Percentiles rank a stretch among this genome's conserved stretches.
phyloP scores from a whole-genome alignment of 2,888 invertebrate species.

The Charanyca ferruginea region DNA sequence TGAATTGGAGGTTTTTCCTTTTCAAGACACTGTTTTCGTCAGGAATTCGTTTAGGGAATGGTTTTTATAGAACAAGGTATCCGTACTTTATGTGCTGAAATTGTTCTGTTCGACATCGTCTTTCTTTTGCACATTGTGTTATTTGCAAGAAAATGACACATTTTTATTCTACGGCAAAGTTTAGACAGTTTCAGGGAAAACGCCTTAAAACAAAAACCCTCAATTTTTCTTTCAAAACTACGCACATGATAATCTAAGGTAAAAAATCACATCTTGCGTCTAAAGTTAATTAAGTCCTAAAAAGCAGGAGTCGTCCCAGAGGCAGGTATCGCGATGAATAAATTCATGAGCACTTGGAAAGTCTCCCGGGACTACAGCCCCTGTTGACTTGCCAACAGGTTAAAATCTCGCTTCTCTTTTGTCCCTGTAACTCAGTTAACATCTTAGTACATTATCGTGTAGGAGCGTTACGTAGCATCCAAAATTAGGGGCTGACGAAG shows the following conservation, averaged over 20 bases:
- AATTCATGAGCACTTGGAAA: conserved; percentile 65
- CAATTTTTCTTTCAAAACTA: conserved; percentile 1
- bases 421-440: conserved; percentile 51
- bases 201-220: not conserved
- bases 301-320: conserved; percentile 56
- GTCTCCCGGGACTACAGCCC: conserved; percentile 55
- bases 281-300: conserved; percentile 65
- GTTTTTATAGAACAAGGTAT: conserved; percentile 48
- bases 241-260: conserved; percentile 21
- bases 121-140: conserved; percentile 3
- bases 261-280: conserved; percentile 53
- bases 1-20: conserved; percentile 57
- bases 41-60: conserved; percentile 39
- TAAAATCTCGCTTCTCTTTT: conserved; percentile 58
- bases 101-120: conserved; percentile 12
- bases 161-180: not conserved
- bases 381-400: conserved; percentile 66
- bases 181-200: not conserved
- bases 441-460: conserved; percentile 50
- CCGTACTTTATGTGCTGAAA: conserved; percentile 50
- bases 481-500: conserved; percentile 34
- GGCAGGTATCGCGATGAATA: conserved; percentile 62
- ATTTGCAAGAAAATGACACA: not conserved
- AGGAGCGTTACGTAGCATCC: conserved; percentile 22
- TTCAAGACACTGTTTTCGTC: conserved; percentile 53